Evolutionary conservation across 2,797 vertebrate species (phyloP).

Genomic region (Anguilla anguilla): DNA sequence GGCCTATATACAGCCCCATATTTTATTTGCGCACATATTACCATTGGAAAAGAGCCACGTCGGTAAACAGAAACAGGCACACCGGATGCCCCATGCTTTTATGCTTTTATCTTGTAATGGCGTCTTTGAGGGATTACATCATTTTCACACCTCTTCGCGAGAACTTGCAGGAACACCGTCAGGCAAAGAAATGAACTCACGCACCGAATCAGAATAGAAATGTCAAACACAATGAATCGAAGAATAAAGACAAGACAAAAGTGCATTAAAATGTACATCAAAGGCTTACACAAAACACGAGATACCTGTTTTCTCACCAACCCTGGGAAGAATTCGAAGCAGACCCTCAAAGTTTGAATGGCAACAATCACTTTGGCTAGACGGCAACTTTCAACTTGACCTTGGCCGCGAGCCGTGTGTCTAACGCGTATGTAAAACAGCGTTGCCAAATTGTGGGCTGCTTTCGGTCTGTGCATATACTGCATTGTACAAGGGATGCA

Average conservation of each 20-base stretch:
- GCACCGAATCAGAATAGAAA: constrained; percentile 31
- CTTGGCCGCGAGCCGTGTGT: constrained; percentile 88
- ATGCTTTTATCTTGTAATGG: background rate
- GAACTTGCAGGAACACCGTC: constrained; percentile 44
- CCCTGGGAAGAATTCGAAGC: constrained; percentile 53
- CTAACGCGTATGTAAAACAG: constrained; percentile 69
- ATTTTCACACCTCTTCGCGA: constrained; percentile 46
- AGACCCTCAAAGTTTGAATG: constrained; percentile 60
- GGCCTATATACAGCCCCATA: background rate
- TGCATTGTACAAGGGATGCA: constrained; percentile 47
- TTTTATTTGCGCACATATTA: constrained; percentile 10
- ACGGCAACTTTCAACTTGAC: constrained; percentile 96
- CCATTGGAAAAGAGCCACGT: constrained; percentile 39
- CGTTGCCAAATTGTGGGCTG: constrained; percentile 63
- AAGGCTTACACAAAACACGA: constrained; percentile 49
- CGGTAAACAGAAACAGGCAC: constrained; percentile 50
- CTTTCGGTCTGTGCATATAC: constrained; percentile 43
- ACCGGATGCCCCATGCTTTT: constrained; percentile 42
- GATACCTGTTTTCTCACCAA: constrained; percentile 48
- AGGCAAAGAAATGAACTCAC: constrained; percentile 46
- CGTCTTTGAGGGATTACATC: constrained; percentile 38
- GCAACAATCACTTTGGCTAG: constrained; percentile 73
- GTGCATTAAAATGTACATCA: constrained; percentile 25
- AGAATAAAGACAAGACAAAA: constrained; percentile 41
- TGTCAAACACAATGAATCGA: constrained; percentile 48